A percentile compares a stretch with the other conserved stretches of the same genome.
These are phyloP conservation scores for Anguilla japonica DNA, from an alignment of 2,113 vertebrate species.

Conservation along the genomic window DNA sequence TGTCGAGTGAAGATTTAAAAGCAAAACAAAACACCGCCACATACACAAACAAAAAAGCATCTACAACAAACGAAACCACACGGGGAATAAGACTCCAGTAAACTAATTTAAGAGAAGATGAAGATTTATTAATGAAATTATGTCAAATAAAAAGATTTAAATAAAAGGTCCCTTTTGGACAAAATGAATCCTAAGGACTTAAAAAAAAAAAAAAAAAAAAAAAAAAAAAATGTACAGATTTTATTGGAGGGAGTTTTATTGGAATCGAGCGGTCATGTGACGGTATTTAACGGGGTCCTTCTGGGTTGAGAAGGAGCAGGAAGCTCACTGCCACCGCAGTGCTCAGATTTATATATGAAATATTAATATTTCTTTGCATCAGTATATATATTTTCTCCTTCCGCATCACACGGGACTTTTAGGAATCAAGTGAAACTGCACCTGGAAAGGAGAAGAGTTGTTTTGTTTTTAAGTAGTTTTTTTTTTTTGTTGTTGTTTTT, in stretches of 20 bases:
- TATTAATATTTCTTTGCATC: slow-evolving; percentile 38
- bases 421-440: slow-evolving; percentile 43
- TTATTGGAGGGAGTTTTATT: slow-evolving; percentile 73
- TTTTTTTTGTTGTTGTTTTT: neutral
- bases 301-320: slow-evolving; percentile 55
- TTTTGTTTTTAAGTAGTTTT: slow-evolving; percentile 26
- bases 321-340: slow-evolving; percentile 48
- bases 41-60: slow-evolving; percentile 32
- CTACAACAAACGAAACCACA: slow-evolving; percentile 35
- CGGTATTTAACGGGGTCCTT: slow-evolving; percentile 56
- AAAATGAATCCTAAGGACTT: slow-evolving; percentile 67
- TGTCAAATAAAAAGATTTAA: slow-evolving; percentile 47
- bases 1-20: slow-evolving; percentile 56
- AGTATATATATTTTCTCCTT: slow-evolving; percentile 51
- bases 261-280: slow-evolving; percentile 58
- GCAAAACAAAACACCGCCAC: slow-evolving; percentile 10
- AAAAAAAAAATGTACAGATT: slow-evolving; percentile 70
- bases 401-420: slow-evolving; percentile 58
- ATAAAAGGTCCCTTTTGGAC: slow-evolving; percentile 68
- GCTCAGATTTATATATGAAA: slow-evolving; percentile 47
- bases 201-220: slow-evolving; percentile 50
- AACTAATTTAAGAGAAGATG: slow-evolving; percentile 67
- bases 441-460: slow-evolving; percentile 45
- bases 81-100: slow-evolving; percentile 60
- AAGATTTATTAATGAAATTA: slow-evolving; percentile 66